Evolutionary conservation across 2,797 vertebrate species (phyloP).

Genomic region (Varecia variegata): DNA sequence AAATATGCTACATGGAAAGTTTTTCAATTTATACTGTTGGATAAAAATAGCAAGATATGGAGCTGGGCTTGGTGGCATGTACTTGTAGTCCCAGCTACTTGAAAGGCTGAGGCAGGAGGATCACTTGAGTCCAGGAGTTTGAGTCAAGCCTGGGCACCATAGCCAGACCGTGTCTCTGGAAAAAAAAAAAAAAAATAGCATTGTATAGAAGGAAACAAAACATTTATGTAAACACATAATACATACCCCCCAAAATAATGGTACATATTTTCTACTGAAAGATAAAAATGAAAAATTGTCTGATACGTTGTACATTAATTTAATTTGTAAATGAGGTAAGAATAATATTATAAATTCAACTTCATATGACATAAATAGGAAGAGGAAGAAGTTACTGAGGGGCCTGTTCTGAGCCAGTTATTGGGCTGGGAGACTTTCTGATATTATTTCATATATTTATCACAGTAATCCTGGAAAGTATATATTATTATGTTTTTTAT

Average conservation of each 20-base stretch:
- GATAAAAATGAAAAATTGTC: neutral
- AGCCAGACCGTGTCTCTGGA: too few species aligned
- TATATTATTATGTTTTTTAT: neutral
- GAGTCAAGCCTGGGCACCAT: too few species aligned
- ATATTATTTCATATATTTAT: neutral
- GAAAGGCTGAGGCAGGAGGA: too few species aligned
- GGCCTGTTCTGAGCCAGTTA: neutral
- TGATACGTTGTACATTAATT: neutral
- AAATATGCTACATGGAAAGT: neutral
- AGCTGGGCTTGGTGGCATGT: too few species aligned
- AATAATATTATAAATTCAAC: neutral
- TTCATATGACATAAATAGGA: neutral
- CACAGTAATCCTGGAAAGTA: neutral
- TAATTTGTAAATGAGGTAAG: neutral
- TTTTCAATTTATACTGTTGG: neutral
- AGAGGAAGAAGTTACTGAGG: neutral
- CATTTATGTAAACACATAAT: neutral
- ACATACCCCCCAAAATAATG: neutral
- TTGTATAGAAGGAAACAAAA: neutral
- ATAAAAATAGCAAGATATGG: neutral
- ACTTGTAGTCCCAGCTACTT: too few species aligned
- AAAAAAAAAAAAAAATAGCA: too few species aligned
- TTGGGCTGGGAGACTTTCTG: neutral
- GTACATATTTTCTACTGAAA: neutral
- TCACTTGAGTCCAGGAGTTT: too few species aligned